A percentile compares a stretch with the other conserved stretches of the same genome.
Conservation (phyloP, 2,888 invertebrate genomes). For the Rhingia rostrata region DNA sequence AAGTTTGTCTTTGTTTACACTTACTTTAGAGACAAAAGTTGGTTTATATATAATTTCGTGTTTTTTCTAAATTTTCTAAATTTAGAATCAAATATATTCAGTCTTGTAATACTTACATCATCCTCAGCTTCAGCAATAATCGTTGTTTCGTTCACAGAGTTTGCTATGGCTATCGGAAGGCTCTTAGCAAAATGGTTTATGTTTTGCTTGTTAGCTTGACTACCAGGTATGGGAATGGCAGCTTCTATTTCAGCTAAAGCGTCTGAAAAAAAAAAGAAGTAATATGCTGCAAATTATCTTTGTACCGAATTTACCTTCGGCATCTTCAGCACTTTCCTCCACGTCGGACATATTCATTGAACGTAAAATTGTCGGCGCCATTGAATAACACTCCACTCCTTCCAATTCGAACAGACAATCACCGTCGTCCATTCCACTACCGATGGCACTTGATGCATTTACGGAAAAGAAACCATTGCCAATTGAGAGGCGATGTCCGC, state of each 20-base stretch:
- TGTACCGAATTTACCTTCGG: constrained; percentile 85
- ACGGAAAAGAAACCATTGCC: constrained; percentile 47
- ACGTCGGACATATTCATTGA: constrained; percentile 84
- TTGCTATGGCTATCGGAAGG: constrained; percentile 90
- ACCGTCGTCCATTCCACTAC: constrained; percentile 84
- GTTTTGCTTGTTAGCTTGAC: constrained; percentile 67
- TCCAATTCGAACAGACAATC: constrained; percentile 92
- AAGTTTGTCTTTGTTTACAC: too few relatives aligned
- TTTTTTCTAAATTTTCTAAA: too few relatives aligned
- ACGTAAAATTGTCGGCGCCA: constrained; percentile 56
- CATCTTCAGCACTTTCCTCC: constrained; percentile 90
- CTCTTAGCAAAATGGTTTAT: constrained; percentile 86
- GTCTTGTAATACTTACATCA: constrained; percentile 77
- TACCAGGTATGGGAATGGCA: constrained; percentile 79
- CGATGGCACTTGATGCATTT: constrained; percentile 56
- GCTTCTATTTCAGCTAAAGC: constrained; percentile 81
- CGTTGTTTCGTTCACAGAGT: constrained; percentile 77
- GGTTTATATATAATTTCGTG: too few relatives aligned
- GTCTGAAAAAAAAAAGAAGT: constrained; percentile 76
- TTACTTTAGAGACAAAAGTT: too few relatives aligned
- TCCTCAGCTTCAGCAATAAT: constrained; percentile 77
- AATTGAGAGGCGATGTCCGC: constrained; percentile 42
- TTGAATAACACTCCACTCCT: constrained; percentile 82
- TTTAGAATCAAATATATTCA: not conserved
- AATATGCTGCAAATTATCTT: constrained; percentile 77